Evolutionary conservation across 2,888 invertebrate species (phyloP), one percentile per base, ranked within the genome.

Genomic region (Ochropleura plecta): DNA sequence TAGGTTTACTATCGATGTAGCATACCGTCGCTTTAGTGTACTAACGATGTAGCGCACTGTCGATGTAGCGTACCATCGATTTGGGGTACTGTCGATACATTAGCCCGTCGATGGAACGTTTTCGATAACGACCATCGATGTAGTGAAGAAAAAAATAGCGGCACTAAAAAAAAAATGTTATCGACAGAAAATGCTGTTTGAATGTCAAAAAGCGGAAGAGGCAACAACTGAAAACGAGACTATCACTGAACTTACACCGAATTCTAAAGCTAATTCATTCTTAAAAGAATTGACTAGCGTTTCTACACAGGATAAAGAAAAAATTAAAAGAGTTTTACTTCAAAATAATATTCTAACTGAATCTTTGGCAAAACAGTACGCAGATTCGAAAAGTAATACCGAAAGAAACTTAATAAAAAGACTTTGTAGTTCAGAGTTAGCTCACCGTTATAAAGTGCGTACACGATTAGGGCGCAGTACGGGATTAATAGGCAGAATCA

Each of bases 401-500:
- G 64, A 20, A 64, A 64, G 48, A 46, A 48, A 64, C 48, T 9
- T 64, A 20, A 30, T 64, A 9, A 64, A 64, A 20, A 64, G 59
- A 59, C 69, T 69, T 46, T 59, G 18, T 69, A 59, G 40, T 69
- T 69, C 69, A 46, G 59, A 59, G 40, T 69, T 69, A 59, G 48
- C 59, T 18, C 57, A 69, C 18, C 69, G 59, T 48, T 69, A 69
- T 59, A 68, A 57, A 59, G 57, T 68, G 55, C 68, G 57, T 59
- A 68, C 57, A n/a, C 57, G 55, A 68, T 68, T 68, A 68, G 68
- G 44, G 48, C 68, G 68, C 44, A 53, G 51, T 66, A 64, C 49
- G 8, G 64, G 30, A 63, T 46, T 63, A 20, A 63, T 20, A 46
- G 63, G 63, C 63, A 46, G 63, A 63, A 63, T 63, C n/a, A 63